Base-by-base conservation (phyloP, 2,797 vertebrate genomes). In the Leuciscus waleckii region DNA sequence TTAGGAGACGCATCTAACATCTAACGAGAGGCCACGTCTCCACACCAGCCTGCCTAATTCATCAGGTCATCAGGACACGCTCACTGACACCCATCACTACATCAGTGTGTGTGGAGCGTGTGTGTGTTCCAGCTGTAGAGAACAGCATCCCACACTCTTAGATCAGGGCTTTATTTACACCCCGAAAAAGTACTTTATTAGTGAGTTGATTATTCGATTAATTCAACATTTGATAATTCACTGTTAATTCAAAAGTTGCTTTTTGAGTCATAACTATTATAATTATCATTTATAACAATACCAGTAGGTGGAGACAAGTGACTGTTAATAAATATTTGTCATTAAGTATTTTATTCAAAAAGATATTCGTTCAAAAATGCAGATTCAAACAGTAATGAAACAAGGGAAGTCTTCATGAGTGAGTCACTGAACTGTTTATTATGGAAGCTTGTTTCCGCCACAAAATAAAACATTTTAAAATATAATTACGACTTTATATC, bases 1-100 rank as follows among this genome's bases (percentile, higher is more conserved):
- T 92, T 83, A 21, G 35, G 76, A 80, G 71, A 79, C 37, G 1
- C 56, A 39, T 49, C 46, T 17, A 5, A 16, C n/a, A 1, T 74
- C 68, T 39, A 11, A 54, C 75, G 5, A 5, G 26, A 58, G 61
- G 26, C 11, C 58, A 63, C n/a, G 14, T 29, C 58, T 2, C 10
- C n/a, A 5, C 58, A 29, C 2, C 2, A 63, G 11, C 13, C 61
- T 29, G 61, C 5, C 58, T 14, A 5, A 61, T 26, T 26, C 58
- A 61, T 63, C 51, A 29, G 41, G 21, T 54, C 65, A 51, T n/a
- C 63, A 51, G 26, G 41, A 32, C 26, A 5, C 61, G 7, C 61
- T 65, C 61, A 29, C 26, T 29, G 61, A 63, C 61, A 7, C 41
- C 58, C 37, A 74, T 35, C 35, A 35, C 35, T 39, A 2, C 2